Evolutionary conservation across 2,797 vertebrate genomes (phyloP), one percentile per base, ranked within the genome.

Genomic region (Glyptemys insculpta): DNA sequence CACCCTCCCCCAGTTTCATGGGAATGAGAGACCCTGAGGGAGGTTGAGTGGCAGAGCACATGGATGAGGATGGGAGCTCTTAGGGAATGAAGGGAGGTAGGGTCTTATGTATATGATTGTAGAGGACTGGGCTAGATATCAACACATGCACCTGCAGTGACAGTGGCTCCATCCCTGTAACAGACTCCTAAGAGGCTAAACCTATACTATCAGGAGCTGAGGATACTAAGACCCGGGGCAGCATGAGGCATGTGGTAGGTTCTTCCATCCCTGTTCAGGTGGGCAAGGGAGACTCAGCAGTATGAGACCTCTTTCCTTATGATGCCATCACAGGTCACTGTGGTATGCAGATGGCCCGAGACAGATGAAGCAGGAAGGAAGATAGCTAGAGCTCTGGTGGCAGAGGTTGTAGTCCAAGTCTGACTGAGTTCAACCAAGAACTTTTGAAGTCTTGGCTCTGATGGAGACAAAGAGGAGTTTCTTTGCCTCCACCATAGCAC

Each of bases 261-360:
- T 12, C 34, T 65, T 74, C 41, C 12, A 44, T 74, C 72, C 25
- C 25, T 44, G 21, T 41, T 78, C 74, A 49, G 25, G 74, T 29
- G 27, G 44, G 44, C 41, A 78, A 72, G 37, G 11, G 19, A 72
- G 37, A 72, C 10, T 72, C 68, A 72, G 21, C 37, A 72, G 19
- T 41, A 72, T 72, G 68, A 72, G 82, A 12, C 62, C 21, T 54
- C 34, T 49, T n/a, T n/a, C 18, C 53, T 79, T 85, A 27, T 74
- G 8, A 0, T 52, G 56, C 4, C n/a, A 74, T 56, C 15, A 50
- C 21, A 29, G 89, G 37, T 12, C 81, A 56, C 59, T 41, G 2
- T 37, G 12, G 83, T 59, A 85, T n/a, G 79, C 44, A 74, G 27
- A 12, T 29, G 74, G 80, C 21, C 41, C 14, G 59, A 37, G 65